Conservation (phyloP, 2,888 invertebrate species). For the Eurytoma californica region DNA sequence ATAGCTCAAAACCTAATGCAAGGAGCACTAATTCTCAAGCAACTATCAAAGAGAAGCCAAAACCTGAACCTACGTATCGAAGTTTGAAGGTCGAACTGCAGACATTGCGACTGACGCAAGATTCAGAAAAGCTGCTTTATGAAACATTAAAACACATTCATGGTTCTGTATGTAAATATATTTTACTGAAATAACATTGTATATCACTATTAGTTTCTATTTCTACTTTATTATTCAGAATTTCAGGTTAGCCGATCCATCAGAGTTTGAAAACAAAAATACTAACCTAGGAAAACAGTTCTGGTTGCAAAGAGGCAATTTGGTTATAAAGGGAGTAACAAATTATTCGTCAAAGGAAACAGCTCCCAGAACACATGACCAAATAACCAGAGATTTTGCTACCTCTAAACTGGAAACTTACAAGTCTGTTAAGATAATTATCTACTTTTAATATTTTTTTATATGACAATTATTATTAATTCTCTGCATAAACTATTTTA, state of each 20-base stretch:
- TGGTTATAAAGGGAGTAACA: slow-evolving; percentile 84
- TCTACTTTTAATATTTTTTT: slow-evolving; percentile 23
- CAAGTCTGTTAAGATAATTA: slow-evolving; percentile 62
- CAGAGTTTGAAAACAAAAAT: slow-evolving; percentile 80
- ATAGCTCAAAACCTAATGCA: slow-evolving; percentile 34
- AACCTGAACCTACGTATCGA: slow-evolving; percentile 31
- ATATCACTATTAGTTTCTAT: background rate
- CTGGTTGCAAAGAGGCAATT: slow-evolving; percentile 86
- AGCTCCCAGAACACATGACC: slow-evolving; percentile 79
- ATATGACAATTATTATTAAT: background rate
- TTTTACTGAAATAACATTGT: background rate
- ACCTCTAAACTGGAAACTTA: slow-evolving; percentile 84
- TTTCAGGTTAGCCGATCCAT: slow-evolving; percentile 75
- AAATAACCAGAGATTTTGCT: slow-evolving; percentile 83
- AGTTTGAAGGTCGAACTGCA: slow-evolving; percentile 83
- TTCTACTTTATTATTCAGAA: slow-evolving; percentile 68
- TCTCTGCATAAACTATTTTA: slow-evolving; percentile 70
- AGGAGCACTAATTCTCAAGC: slow-evolving; percentile 45
- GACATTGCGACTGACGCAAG: slow-evolving; percentile 81
- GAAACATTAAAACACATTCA: slow-evolving; percentile 85
- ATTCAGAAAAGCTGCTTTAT: slow-evolving; percentile 84
- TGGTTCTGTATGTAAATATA: slow-evolving; percentile 79
- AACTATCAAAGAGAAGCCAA: slow-evolving; percentile 32
- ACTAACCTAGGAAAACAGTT: slow-evolving; percentile 82
- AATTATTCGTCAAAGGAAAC: slow-evolving; percentile 81